Conservation (phyloP, 2,113 vertebrate genomes). For the Platysteira castanea region DNA sequence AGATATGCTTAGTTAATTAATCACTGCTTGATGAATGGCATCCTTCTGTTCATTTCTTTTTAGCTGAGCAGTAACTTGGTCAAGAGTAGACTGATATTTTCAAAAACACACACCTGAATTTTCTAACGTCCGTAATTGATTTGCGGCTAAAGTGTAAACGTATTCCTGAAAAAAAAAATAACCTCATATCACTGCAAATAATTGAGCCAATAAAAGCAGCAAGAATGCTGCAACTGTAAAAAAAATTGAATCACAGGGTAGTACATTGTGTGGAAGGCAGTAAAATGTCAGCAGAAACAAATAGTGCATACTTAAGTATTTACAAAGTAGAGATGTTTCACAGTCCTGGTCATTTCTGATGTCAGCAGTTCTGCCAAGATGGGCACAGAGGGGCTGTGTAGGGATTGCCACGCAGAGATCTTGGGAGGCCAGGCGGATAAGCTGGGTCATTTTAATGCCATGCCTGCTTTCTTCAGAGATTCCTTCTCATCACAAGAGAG, state of each 20-base stretch:
- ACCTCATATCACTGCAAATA: not conserved
- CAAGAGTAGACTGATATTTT: not conserved
- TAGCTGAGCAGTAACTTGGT: not conserved
- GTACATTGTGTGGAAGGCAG: not conserved
- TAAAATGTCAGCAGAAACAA: not conserved
- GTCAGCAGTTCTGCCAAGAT: not conserved
- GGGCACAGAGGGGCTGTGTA: not conserved
- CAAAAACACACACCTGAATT: not conserved
- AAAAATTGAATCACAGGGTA: not conserved
- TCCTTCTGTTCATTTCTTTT: not conserved
- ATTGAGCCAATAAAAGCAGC: not conserved
- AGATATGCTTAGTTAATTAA: constrained; percentile 5
- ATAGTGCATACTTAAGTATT: not conserved
- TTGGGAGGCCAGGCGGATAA: not conserved
- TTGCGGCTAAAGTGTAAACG: not conserved
- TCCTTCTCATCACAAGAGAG: not conserved
- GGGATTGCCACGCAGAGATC: too few relatives aligned
- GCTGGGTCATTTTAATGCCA: not conserved
- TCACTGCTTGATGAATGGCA: not conserved
- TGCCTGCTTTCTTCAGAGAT: not conserved
- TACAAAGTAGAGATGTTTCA: not conserved
- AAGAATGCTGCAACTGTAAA: not conserved
- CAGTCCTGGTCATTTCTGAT: not conserved
- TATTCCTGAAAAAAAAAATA: not conserved
- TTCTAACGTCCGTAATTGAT: not conserved